phyloP scores from a whole-genome alignment of 2,797 vertebrate genomes.

The Karalla daura region DNA sequence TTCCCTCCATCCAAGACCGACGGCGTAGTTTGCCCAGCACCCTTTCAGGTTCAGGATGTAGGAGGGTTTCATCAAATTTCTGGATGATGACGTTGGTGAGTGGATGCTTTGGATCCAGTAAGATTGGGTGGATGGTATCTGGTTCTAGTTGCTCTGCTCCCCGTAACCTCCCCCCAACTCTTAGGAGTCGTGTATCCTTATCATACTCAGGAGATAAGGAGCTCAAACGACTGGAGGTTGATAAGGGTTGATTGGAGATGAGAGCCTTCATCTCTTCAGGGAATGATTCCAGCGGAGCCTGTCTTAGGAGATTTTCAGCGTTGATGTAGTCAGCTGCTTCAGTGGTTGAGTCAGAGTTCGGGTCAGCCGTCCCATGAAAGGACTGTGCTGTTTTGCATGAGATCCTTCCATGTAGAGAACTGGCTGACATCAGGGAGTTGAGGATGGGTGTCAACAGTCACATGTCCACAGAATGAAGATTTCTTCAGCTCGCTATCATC shows the following conservation, averaged over 20 bases:
- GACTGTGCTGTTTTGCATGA: neutral
- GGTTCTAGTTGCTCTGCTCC: neutral
- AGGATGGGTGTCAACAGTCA: neutral
- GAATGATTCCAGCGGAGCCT: no score
- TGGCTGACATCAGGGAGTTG: neutral
- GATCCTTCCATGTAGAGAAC: neutral
- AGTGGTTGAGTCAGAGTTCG: no score
- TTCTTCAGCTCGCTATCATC: neutral
- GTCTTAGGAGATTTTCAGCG: no score
- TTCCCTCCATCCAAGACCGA: neutral
- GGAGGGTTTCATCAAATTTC: neutral
- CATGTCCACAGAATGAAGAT: neutral
- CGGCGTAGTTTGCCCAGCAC: neutral
- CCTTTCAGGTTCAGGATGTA: conserved; percentile 1
- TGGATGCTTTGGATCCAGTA: neutral
- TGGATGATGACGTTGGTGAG: neutral
- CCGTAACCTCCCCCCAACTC: neutral
- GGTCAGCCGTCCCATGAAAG: neutral
- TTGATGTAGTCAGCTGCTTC: no score
- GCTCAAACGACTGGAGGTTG: no score
- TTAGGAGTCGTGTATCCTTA: no score
- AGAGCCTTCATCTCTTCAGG: no score
- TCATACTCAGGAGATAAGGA: no score
- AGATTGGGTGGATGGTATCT: neutral
- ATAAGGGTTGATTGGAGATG: no score